phyloP scores from a whole-genome alignment of 2,113 vertebrate genomes.

The Mustelus asterias region DNA sequence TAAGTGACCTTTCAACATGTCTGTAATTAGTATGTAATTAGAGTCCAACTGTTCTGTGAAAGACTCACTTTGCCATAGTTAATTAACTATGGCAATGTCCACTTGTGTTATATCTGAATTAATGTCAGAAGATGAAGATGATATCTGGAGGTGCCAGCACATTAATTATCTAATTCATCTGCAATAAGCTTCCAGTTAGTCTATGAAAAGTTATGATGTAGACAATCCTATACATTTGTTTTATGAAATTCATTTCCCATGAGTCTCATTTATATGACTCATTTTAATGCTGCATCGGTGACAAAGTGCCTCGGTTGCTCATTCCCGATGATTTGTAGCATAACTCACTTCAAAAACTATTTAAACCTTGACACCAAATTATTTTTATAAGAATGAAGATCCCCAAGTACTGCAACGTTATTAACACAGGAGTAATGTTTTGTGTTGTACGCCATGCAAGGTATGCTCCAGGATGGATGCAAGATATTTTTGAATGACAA shows the following conservation, averaged over 20 bases:
- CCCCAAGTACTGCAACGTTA: background rate
- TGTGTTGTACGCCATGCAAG: background rate
- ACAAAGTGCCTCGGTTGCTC: background rate
- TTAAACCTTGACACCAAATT: background rate
- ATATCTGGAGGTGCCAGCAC: background rate
- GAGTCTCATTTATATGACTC: background rate
- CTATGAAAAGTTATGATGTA: conserved; percentile 23
- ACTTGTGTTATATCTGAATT: background rate
- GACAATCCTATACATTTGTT: background rate
- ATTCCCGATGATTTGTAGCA: background rate
- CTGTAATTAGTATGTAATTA: background rate
- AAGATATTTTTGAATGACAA: background rate
- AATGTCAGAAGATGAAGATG: background rate
- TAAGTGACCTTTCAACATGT: background rate
- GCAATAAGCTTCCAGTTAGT: background rate
- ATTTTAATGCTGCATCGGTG: background rate
- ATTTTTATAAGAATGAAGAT: background rate
- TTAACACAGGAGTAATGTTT: background rate
- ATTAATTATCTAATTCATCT: conserved; percentile 5
- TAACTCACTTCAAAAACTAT: background rate
- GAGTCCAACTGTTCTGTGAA: background rate
- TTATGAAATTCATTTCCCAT: conserved; percentile 16
- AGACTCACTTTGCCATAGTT: background rate
- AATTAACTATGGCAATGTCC: background rate
- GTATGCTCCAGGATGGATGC: no score